These are phyloP conservation scores for Eurypyga helias DNA, from an alignment of 2,113 vertebrate genomes.

Conservation along the genomic window DNA sequence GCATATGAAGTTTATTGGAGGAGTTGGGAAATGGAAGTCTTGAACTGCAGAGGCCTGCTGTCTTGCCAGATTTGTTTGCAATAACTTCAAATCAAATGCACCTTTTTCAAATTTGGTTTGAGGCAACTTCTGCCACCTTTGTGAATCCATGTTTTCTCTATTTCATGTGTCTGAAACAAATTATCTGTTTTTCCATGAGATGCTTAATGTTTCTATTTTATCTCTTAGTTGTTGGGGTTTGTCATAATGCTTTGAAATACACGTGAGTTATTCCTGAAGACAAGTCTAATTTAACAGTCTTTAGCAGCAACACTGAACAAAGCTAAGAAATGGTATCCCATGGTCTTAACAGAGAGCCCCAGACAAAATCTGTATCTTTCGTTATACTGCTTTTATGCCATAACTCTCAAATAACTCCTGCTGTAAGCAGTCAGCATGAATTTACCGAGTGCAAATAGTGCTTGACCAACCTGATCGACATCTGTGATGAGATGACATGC, in stretches of 20 bases:
- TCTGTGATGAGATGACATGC: not conserved
- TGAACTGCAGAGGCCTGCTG: not conserved
- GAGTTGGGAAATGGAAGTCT: not conserved
- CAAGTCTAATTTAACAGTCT: not conserved
- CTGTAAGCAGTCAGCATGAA: not conserved
- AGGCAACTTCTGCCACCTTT: not conserved
- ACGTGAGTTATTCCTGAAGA: not conserved
- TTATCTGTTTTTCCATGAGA: not conserved
- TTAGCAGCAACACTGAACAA: not conserved
- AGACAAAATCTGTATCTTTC: not conserved
- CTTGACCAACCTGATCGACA: fast-evolving
- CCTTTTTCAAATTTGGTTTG: not conserved
- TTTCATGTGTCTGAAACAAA: not conserved
- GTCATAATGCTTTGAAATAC: not conserved
- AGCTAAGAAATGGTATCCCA: not conserved
- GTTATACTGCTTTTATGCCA: not conserved
- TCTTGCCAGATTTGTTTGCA: not conserved
- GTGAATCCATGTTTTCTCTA: not conserved
- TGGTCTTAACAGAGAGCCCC: not conserved
- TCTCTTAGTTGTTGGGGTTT: not conserved
- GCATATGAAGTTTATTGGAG: not conserved
- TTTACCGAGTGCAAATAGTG: not conserved
- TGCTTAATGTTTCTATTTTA: not conserved
- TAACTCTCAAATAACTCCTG: not conserved
- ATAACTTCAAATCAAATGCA: not conserved